Conservation (phyloP, 1,140 invertebrate species). For the Cydia fagiglandana region DNA sequence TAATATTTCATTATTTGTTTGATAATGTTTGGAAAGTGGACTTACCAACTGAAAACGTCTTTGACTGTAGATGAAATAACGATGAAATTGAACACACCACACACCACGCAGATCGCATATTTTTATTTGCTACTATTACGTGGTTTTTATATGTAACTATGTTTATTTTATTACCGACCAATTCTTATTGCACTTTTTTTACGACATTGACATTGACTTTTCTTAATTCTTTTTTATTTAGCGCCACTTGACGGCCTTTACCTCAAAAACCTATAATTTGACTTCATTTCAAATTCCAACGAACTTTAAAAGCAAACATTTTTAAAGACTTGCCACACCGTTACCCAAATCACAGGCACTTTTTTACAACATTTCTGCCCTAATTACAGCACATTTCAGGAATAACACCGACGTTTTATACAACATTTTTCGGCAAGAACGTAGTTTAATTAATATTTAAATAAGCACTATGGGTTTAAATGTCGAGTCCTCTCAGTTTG, state of each 20-base stretch:
- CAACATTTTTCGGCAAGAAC: background rate
- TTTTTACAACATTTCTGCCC: background rate
- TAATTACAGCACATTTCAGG: background rate
- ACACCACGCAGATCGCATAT: no score
- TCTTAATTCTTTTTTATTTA: no score
- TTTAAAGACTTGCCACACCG: background rate
- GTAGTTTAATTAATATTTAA: constrained; percentile 5
- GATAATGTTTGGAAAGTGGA: no score
- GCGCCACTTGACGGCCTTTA: background rate
- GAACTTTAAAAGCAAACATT: constrained; percentile 3
- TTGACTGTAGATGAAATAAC: background rate
- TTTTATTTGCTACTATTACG: no score
- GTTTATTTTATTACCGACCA: no score
- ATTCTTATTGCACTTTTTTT: no score
- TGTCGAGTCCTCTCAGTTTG: background rate
- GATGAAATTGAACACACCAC: no score
- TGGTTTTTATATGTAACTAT: no score
- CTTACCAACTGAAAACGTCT: background rate
- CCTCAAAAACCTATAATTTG: background rate
- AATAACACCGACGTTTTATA: background rate
- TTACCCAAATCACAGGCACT: background rate
- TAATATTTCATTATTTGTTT: no score
- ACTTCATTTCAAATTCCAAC: background rate
- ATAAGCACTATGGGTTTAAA: background rate
- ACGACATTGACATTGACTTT: no score